Conservation (phyloP, 2,113 vertebrate species). For the Bubalus kerabau region DNA sequence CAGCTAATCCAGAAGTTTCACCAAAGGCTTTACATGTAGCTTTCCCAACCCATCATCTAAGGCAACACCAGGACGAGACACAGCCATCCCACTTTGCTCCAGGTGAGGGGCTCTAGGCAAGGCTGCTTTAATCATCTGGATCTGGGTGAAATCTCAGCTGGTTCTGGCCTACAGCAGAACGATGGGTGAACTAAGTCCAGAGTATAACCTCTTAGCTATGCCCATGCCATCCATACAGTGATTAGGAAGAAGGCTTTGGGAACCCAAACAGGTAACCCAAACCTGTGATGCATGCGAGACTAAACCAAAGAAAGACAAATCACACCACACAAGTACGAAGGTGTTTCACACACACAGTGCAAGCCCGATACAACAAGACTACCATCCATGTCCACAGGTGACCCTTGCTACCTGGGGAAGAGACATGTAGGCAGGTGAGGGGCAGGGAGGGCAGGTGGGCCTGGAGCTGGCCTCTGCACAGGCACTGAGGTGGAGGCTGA, state of each 20-base stretch:
- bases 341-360: constrained; percentile 69
- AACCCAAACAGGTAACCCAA: constrained; percentile 30
- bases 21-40: neutral
- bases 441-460: neutral
- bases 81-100: neutral
- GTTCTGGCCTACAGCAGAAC: constrained; percentile 23
- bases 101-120: neutral
- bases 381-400: constrained; percentile 60
- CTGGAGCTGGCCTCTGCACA: neutral
- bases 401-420: neutral
- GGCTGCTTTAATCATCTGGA: constrained; percentile 12
- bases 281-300: constrained; percentile 65
- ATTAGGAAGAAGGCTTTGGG: constrained; percentile 53
- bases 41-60: constrained; percentile 20
- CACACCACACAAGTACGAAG: constrained; percentile 49
- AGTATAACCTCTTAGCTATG: constrained; percentile 26
- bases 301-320: constrained; percentile 55
- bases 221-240: constrained; percentile 7
- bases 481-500: neutral
- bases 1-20: neutral
- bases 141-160: neutral
- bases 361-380: constrained; percentile 74
- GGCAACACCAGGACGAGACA: neutral
- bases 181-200: constrained; percentile 18
- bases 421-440: neutral